These are phyloP conservation scores for Engraulis encrasicolus DNA, from an alignment of 2,113 vertebrate species.

Conservation along the genomic window DNA sequence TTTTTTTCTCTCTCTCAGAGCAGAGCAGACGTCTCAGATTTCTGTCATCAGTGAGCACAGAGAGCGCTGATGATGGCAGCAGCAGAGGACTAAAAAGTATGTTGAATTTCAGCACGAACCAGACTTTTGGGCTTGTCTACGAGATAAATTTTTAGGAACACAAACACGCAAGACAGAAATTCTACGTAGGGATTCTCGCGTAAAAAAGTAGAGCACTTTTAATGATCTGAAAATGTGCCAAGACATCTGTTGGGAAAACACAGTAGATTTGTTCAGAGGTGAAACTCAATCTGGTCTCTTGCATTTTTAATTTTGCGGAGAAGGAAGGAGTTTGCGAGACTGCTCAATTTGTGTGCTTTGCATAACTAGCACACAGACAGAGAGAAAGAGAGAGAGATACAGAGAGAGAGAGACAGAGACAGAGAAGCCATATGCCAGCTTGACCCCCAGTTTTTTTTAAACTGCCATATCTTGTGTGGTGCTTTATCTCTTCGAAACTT, in stretches of 20 bases:
- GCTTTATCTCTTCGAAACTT: not conserved
- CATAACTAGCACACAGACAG: not conserved
- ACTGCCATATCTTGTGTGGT: not conserved
- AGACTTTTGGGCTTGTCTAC: not conserved
- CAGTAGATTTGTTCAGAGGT: slow-evolving; percentile 13
- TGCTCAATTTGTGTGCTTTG: not conserved
- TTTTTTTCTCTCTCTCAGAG: too few species aligned
- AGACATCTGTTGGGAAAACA: slow-evolving; percentile 14
- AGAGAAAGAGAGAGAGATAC: too few species aligned
- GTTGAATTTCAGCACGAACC: not conserved
- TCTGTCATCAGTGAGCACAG: too few species aligned
- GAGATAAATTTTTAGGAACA: not conserved
- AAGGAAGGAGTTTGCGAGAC: not conserved
- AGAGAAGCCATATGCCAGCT: not conserved
- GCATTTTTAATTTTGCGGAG: not conserved
- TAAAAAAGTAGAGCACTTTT: slow-evolving; percentile 10
- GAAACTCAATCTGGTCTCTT: slow-evolving; percentile 7
- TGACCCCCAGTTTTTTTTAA: not conserved
- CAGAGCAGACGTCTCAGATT: too few species aligned
- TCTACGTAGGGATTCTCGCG: not conserved
- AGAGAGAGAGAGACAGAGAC: too few species aligned
- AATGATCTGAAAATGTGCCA: slow-evolving; percentile 18
- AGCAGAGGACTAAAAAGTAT: not conserved
- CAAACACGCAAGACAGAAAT: not conserved
- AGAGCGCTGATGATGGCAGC: too few species aligned